Base-by-base conservation (phyloP, 2,888 invertebrate genomes). In the Cheilosia soror region DNA sequence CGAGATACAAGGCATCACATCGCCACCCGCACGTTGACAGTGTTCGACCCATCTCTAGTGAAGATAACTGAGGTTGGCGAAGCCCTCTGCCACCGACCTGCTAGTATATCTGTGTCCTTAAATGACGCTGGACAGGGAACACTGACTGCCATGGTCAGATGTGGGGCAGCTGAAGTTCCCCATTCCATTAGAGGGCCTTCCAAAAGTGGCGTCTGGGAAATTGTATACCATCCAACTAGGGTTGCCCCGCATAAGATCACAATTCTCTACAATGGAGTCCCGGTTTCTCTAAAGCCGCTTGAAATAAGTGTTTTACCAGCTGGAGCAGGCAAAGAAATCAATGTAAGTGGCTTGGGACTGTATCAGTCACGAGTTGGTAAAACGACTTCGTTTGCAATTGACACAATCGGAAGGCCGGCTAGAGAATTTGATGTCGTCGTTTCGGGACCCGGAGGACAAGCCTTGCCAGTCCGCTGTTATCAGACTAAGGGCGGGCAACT, bases 401-500 rank as follows among this genome's bases (percentile, higher is more conserved):
- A 97, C 90, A 98, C 98, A 0, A 94, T 97, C 6, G 97, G 97
- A 4, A 94, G 96, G 60, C 95, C 96, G 1, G 96, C 96, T 1
- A 93, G 97, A 73, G 97, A 98, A 90, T 98, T 98, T 90, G 98
- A 98, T 91, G 98, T 98, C 0, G 96, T 98, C 0, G 96, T 97
- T 1, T 96, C 96, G 0, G 96, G 96, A 0, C 96, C 96, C 0
- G 95, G 95, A 6, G 95, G 96, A 0, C 94, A 95, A 87, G 96
- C 97, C 0, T 93, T 98, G 51, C 97, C 98, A 0, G 97, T 99
- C 3, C 92, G 98, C 77, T 98, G 99, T 90, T 98, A 98, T 92
- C 98, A 98, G 91, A 99, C 99, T 83, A 97, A 98, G 90, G 98
- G 98, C 83, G 99, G 99, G 2, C 96, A 98, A 89, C 93, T 98